Conservation (phyloP, 2,888 invertebrate genomes). For the Athalia circularis region DNA sequence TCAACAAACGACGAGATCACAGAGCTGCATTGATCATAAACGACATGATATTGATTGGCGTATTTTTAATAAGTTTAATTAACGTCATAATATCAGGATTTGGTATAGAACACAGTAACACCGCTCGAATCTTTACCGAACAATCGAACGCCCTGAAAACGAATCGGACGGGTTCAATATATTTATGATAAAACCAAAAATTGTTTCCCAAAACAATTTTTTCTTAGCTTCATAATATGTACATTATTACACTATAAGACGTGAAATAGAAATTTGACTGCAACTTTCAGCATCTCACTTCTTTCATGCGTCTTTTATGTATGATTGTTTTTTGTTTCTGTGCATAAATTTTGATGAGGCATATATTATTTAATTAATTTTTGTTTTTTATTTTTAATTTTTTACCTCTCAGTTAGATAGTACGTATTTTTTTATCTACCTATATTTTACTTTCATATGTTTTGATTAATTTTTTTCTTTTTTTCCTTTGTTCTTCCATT, state of each 20-base stretch:
- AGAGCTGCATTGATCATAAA: conserved; percentile 86
- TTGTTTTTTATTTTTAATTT: neutral
- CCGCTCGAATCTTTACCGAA: neutral
- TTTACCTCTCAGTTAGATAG: neutral
- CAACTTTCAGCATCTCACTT: no score
- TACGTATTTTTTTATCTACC: conserved; percentile 53
- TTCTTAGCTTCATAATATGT: no score
- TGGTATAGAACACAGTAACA: conserved; percentile 86
- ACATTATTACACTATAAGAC: no score
- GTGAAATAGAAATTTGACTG: no score
- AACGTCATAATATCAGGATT: conserved; percentile 91
- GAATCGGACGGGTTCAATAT: neutral
- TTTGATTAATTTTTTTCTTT: conserved; percentile 48
- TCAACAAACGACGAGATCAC: conserved; percentile 85
- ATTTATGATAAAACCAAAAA: neutral
- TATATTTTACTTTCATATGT: conserved; percentile 54
- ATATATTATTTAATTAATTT: neutral
- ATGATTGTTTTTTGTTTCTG: neutral
- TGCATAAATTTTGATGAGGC: neutral
- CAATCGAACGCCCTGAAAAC: neutral
- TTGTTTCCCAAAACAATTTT: no score
- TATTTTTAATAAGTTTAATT: conserved; percentile 87
- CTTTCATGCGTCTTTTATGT: neutral
- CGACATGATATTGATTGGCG: conserved; percentile 86
- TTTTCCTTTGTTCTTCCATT: conserved; percentile 45